phyloP scores from a whole-genome alignment of 2,113 vertebrate genomes.

The Leucopternis melanops region DNA sequence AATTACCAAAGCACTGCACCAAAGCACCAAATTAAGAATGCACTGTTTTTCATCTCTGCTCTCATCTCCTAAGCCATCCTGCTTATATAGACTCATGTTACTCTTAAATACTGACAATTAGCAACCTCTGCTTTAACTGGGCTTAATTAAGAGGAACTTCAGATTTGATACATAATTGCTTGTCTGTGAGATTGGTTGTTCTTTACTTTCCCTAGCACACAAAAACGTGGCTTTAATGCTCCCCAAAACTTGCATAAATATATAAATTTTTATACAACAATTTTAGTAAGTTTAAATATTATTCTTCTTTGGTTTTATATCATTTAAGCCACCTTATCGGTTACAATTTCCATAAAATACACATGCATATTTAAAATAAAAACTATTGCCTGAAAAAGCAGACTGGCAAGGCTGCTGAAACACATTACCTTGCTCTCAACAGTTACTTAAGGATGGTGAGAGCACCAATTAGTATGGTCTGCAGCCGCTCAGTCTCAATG shows the following conservation, averaged over 20 bases:
- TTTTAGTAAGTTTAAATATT: neutral
- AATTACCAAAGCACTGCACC: constrained; percentile 21
- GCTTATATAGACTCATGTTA: neutral
- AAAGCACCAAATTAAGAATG: neutral
- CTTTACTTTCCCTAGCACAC: neutral
- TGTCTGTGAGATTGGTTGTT: neutral
- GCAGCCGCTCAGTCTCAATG: neutral
- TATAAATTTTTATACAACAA: neutral
- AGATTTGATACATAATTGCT: neutral
- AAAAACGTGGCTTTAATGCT: neutral
- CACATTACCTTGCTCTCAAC: neutral
- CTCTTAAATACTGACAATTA: neutral
- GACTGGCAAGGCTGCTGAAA: neutral
- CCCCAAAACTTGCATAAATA: neutral
- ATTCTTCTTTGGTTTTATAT: neutral
- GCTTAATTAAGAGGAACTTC: constrained; percentile 27
- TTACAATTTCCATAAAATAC: neutral
- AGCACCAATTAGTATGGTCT: neutral
- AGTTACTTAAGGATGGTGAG: neutral
- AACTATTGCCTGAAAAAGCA: neutral
- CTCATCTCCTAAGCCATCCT: neutral
- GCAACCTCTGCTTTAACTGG: neutral
- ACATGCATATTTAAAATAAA: neutral
- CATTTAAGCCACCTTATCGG: neutral
- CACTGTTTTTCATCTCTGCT: neutral